These are phyloP conservation scores for Sylvia atricapilla DNA, from an alignment of 2,113 vertebrate genomes.

Conservation along the genomic window DNA sequence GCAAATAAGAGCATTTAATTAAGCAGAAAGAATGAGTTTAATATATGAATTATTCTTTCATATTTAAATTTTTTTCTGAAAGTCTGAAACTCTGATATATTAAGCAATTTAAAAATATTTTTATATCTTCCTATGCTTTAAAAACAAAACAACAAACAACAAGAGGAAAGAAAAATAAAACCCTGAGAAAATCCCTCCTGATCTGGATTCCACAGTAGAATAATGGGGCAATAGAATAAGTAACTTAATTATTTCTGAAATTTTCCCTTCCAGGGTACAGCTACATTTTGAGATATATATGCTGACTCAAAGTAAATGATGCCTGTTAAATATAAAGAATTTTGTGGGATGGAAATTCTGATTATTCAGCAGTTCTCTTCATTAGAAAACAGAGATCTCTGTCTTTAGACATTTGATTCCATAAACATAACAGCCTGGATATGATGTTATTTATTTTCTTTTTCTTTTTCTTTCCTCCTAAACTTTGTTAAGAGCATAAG, in stretches of 20 bases:
- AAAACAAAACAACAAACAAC: not conserved
- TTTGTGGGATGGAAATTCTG: not conserved
- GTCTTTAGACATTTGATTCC: not conserved
- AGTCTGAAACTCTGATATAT: not conserved
- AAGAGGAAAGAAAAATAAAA: too few species aligned
- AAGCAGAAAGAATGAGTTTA: not conserved
- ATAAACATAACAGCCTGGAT: not conserved
- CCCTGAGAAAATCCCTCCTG: accelerated
- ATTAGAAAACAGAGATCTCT: not conserved
- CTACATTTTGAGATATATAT: not conserved
- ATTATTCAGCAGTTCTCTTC: not conserved
- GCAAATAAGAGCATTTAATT: not conserved
- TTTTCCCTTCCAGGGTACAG: not conserved
- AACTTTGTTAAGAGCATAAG: not conserved
- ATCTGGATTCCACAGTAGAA: not conserved
- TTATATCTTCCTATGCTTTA: not conserved
- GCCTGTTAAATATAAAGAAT: not conserved
- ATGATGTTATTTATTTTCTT: not conserved
- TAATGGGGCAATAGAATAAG: not conserved
- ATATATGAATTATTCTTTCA: not conserved
- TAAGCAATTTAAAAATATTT: not conserved
- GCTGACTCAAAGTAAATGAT: not conserved
- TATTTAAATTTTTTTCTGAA: not conserved
- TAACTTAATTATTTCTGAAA: not conserved
- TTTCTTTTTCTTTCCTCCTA: too few species aligned